Conservation (phyloP, 2,797 vertebrate genomes). For the Kryptopterus vitreolus region DNA sequence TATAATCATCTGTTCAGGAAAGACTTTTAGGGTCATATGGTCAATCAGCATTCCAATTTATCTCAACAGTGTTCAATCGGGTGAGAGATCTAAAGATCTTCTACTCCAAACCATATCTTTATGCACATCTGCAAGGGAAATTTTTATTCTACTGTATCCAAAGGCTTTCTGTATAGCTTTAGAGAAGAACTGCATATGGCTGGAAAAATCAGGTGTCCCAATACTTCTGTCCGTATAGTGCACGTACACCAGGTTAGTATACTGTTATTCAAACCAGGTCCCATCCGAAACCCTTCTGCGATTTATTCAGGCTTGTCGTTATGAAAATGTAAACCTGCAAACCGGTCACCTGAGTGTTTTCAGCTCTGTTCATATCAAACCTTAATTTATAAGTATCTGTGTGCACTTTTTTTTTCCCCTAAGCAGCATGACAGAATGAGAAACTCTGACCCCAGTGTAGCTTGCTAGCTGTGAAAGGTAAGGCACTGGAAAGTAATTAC, state of each 20-base stretch:
- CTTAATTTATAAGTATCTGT: background rate
- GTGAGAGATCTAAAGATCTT: too few species aligned
- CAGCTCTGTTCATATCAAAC: conserved; percentile 28
- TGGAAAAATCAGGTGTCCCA: too few species aligned
- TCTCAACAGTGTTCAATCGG: too few species aligned
- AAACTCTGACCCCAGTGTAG: conserved; percentile 28
- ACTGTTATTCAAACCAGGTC: background rate
- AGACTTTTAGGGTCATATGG: too few species aligned
- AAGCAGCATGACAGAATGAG: conserved; percentile 24
- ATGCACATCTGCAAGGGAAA: too few species aligned
- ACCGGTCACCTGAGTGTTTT: conserved; percentile 7
- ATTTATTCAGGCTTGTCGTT: background rate
- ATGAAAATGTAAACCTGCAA: background rate
- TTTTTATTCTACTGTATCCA: too few species aligned
- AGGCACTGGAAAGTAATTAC: conserved; percentile 39
- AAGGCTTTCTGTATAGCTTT: too few species aligned
- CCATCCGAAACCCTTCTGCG: background rate
- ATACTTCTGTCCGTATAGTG: too few species aligned
- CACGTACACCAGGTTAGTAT: background rate
- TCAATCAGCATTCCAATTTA: too few species aligned
- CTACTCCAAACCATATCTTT: too few species aligned
- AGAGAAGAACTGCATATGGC: too few species aligned
- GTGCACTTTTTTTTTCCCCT: background rate
- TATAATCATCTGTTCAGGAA: too few species aligned
- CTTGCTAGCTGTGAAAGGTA: conserved; percentile 32